Base-by-base conservation (phyloP, 2,797 vertebrate species). In the Agapornis canus region DNA sequence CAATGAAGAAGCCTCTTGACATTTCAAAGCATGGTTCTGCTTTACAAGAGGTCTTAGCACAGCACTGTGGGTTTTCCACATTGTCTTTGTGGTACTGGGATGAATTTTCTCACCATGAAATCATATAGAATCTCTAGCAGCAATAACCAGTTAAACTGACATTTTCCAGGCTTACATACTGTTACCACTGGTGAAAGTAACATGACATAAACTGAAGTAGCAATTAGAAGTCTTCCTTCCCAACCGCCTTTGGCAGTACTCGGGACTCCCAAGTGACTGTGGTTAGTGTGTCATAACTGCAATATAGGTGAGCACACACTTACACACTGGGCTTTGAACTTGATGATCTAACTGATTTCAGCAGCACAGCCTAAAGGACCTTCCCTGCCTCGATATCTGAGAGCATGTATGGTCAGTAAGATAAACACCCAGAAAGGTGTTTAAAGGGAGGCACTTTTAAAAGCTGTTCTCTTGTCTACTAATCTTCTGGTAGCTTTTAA, bases 241-340 rank as follows among this genome's bases (percentile, higher is more conserved):
- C 68, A 47, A 0, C 9, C 40, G 75, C 31, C 37, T 42, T 23
- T 22, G 71, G 52, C 52, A 6, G 9, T 17, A 7, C 19, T 7
- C 2, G 1, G 56, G 61, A 8, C 56, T 77, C 32, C 19, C 32
- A 59, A 18, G 57, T 13, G 49, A 2, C 25, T 4, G 43, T 56
- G 40, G 22, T 37, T 4, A 25, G 61, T 2, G 57, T 3, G 19
- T n/a, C 27, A 6, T 0, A 2, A 19, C 63, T 16, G 6, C 60
- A 22, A 5, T 31, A 48, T 20, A 60, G 65, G 20, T 6, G 5
- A 43, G 57, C 32, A 13, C 40, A 49, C 31, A 13, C 40, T 57
- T 47, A 21, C 37, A 20, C 0, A 0, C 32, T 5, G 37, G 6
- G 56, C 61, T 72, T 22, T 32, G 12, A 23, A 31, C 54, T 13